phyloP scores from a whole-genome alignment of 2,888 invertebrate species.

The Ophonus ardosiacus region DNA sequence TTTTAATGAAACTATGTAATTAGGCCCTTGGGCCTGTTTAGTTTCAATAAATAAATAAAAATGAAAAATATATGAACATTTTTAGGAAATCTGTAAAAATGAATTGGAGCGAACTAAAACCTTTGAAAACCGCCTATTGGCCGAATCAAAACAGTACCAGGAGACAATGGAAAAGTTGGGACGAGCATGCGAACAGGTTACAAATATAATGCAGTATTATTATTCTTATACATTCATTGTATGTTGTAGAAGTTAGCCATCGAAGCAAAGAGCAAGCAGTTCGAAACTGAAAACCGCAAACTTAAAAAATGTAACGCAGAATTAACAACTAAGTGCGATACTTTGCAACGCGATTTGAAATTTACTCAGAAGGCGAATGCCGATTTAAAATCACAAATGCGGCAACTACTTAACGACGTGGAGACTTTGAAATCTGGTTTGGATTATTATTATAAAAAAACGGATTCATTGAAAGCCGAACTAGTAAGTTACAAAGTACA shows the following conservation, averaged over 20 bases:
- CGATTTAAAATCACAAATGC: conserved; percentile 2
- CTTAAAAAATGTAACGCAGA: neutral
- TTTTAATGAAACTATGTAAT: too few relatives aligned
- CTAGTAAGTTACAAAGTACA: conserved; percentile 16
- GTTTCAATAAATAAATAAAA: too few relatives aligned
- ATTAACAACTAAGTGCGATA: neutral
- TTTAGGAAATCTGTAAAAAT: neutral
- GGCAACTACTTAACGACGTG: too few relatives aligned
- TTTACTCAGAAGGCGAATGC: neutral
- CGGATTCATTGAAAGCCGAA: neutral
- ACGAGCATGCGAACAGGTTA: conserved; percentile 15
- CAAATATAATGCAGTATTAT: neutral
- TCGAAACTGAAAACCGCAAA: neutral
- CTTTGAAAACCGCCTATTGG: neutral
- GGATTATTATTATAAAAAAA: conserved; percentile 20
- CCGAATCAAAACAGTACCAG: neutral
- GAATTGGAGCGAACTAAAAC: neutral
- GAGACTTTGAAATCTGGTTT: too few relatives aligned
- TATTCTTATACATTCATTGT: neutral
- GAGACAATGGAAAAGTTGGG: neutral
- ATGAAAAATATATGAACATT: neutral
- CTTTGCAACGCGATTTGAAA: neutral
- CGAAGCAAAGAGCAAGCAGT: neutral
- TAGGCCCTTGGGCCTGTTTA: too few relatives aligned
- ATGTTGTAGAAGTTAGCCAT: neutral